Conservation (phyloP, 2,113 vertebrate genomes). For the Scatophagus argus region DNA sequence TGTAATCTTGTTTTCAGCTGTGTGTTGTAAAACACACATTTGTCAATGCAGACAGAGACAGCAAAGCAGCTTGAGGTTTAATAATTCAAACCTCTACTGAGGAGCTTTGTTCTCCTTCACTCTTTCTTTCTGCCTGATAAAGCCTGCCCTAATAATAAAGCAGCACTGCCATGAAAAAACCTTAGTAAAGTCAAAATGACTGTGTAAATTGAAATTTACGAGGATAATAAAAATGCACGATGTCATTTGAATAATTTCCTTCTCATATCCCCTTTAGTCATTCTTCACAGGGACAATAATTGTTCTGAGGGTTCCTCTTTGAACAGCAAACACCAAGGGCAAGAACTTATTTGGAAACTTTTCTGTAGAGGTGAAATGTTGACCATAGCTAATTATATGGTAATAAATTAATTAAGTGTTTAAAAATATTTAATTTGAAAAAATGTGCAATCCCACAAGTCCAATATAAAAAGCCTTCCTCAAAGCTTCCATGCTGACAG, state of each 20-base stretch:
- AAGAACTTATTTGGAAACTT: background rate
- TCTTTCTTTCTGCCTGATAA: constrained; percentile 29
- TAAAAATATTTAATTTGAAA: background rate
- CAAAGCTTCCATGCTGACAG: background rate
- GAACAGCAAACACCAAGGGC: constrained; percentile 30
- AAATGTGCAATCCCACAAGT: background rate
- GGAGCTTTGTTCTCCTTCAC: background rate
- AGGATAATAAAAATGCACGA: constrained; percentile 53
- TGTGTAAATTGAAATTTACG: constrained; percentile 58
- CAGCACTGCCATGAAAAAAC: constrained; percentile 25
- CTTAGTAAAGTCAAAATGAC: constrained; percentile 41
- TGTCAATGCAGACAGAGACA: background rate
- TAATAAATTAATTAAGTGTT: constrained; percentile 1
- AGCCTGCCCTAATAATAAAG: constrained; percentile 43
- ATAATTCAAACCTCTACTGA: constrained; percentile 20
- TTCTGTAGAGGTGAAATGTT: background rate
- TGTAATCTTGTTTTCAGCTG: background rate
- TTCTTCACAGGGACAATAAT: constrained; percentile 32
- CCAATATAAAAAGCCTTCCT: background rate
- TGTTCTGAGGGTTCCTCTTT: constrained; percentile 8
- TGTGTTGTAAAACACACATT: background rate
- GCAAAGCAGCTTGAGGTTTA: constrained; percentile 24
- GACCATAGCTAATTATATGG: background rate
- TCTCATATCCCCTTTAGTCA: constrained; percentile 29
- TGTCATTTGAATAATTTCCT: constrained; percentile 60